Conservation (phyloP, 1,140 invertebrate genomes). For the Vanessa tameamea region DNA sequence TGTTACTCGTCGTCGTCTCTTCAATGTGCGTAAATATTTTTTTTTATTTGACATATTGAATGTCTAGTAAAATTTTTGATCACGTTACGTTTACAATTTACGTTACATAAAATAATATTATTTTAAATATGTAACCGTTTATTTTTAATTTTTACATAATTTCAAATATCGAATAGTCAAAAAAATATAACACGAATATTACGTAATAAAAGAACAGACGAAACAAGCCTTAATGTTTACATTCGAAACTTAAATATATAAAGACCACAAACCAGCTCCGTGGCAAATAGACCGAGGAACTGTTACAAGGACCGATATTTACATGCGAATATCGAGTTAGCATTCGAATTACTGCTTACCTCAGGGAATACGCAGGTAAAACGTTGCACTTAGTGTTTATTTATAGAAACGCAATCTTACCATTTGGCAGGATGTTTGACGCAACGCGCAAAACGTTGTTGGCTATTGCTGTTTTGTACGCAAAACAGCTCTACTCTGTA, state of each 20-base stretch:
- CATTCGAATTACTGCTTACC: slow-evolving; percentile 31
- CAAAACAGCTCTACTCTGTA: neutral
- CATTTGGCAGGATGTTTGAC: slow-evolving; percentile 45
- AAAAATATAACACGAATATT: too few relatives aligned
- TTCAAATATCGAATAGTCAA: too few relatives aligned
- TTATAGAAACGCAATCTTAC: slow-evolving; percentile 39
- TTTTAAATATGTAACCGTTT: too few relatives aligned
- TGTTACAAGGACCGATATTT: slow-evolving; percentile 48
- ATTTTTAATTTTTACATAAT: too few relatives aligned
- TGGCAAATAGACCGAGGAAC: slow-evolving; percentile 41
- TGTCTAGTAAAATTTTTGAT: too few relatives aligned
- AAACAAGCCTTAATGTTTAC: neutral
- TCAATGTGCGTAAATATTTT: too few relatives aligned
- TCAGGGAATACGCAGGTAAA: slow-evolving; percentile 34
- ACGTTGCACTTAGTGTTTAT: slow-evolving; percentile 35
- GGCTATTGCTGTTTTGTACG: slow-evolving; percentile 14
- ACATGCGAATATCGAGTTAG: slow-evolving; percentile 41
- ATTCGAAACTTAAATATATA: neutral
- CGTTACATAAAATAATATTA: too few relatives aligned
- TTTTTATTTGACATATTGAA: too few relatives aligned
- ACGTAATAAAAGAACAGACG: too few relatives aligned
- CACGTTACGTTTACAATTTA: too few relatives aligned
- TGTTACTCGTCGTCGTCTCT: too few relatives aligned
- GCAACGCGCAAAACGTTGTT: slow-evolving; percentile 18
- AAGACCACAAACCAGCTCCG: slow-evolving; percentile 13